Evolutionary conservation across 2,797 vertebrate species (phyloP).

Genomic region (Bothrops alternatus): DNA sequence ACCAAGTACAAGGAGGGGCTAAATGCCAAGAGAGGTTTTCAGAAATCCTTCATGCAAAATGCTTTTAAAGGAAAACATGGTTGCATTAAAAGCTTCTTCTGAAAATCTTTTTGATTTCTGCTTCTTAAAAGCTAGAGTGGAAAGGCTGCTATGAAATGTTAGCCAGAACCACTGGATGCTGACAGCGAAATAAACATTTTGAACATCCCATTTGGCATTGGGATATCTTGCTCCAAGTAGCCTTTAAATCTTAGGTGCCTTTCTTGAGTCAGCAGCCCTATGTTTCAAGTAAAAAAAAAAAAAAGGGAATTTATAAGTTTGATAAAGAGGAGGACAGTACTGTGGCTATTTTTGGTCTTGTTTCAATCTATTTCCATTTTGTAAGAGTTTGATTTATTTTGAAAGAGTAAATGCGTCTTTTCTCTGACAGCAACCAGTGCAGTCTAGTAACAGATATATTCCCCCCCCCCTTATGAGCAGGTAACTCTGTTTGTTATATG

Average conservation of each 20-base stretch:
- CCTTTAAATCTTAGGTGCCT: constrained; percentile 35
- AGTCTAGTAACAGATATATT: constrained; percentile 31
- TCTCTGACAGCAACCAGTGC: constrained; percentile 31
- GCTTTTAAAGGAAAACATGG: constrained; percentile 24
- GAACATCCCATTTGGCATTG: constrained; percentile 31
- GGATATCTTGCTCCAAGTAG: constrained; percentile 43
- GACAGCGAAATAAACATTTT: constrained; percentile 51
- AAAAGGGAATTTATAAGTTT: constrained; percentile 24
- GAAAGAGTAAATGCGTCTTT: constrained; percentile 33
- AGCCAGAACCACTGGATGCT: constrained; percentile 28
- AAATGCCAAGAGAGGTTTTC: constrained; percentile 9
- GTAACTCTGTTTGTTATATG: constrained; percentile 42
- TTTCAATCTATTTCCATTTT: constrained; percentile 43
- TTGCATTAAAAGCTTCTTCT: constrained; percentile 18
- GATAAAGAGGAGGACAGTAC: constrained; percentile 24
- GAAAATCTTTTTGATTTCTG: background rate
- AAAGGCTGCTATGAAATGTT: constrained; percentile 26
- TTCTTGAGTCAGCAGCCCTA: constrained; percentile 38
- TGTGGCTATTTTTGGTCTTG: background rate
- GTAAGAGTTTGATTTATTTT: constrained; percentile 32
- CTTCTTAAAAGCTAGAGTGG: constrained; percentile 3
- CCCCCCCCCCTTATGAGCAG: constrained; percentile 4
- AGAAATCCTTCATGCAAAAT: constrained; percentile 15
- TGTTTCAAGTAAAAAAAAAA: constrained; percentile 43
- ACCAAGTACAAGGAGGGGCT: constrained; percentile 9